Evolutionary conservation across 1,140 invertebrate species (phyloP).

Genomic region (Macrocentrus cingulum): DNA sequence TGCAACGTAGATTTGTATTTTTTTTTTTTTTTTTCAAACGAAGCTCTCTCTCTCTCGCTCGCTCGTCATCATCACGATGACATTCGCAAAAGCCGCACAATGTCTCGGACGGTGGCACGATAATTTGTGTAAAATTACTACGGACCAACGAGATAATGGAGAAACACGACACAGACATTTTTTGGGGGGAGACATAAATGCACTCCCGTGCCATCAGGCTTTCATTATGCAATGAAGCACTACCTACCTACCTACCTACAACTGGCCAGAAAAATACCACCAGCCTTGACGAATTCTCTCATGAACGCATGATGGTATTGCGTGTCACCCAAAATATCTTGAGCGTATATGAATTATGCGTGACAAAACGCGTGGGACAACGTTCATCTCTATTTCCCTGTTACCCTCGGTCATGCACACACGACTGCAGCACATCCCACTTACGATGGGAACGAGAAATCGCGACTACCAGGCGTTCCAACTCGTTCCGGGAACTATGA

Average conservation of each 20-base stretch:
- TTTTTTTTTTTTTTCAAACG: no score
- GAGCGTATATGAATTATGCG: slow-evolving; percentile 36
- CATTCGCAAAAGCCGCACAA: slow-evolving; percentile 1
- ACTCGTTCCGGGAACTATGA: slow-evolving; percentile 38
- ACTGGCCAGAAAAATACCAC: no score
- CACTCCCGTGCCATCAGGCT: background rate
- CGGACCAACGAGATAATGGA: slow-evolving; percentile 16
- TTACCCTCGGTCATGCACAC: background rate
- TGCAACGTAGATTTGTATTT: no score
- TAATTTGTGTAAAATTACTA: slow-evolving; percentile 15
- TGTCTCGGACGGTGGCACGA: background rate
- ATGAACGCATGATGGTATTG: slow-evolving; percentile 28
- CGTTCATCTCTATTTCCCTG: background rate
- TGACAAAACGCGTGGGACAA: slow-evolving; percentile 29
- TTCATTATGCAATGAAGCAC: slow-evolving; percentile 6
- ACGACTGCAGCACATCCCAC: background rate
- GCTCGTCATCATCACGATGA: no score
- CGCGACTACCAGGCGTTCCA: slow-evolving; percentile 38
- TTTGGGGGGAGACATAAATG: slow-evolving; percentile 9
- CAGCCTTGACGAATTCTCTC: background rate
- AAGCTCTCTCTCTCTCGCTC: no score
- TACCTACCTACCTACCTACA: no score
- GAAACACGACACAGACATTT: slow-evolving; percentile 15
- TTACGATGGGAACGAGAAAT: slow-evolving; percentile 36
- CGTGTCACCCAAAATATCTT: slow-evolving; percentile 29